These are phyloP conservation scores for Lineus longissimus DNA, from an alignment of 1,140 invertebrate genomes.

Conservation along the genomic window DNA sequence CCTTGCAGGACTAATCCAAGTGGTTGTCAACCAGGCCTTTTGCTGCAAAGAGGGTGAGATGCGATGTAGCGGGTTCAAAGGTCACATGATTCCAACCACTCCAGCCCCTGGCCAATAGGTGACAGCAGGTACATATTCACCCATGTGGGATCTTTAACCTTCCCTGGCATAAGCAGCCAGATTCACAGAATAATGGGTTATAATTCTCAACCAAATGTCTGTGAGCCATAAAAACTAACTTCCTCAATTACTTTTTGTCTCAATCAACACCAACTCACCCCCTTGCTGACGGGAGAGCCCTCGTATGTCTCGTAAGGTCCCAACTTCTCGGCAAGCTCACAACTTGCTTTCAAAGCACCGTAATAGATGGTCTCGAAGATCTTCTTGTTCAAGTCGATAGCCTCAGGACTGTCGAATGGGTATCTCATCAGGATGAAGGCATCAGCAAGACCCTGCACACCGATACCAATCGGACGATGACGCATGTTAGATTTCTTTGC, in stretches of 20 bases:
- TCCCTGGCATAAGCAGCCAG: too few relatives aligned
- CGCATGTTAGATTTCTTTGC: slow-evolving; percentile 78
- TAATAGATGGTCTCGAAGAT: slow-evolving; percentile 99
- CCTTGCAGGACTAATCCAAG: too few relatives aligned
- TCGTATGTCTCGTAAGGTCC: slow-evolving; percentile 89
- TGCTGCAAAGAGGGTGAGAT: too few relatives aligned
- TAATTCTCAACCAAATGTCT: too few relatives aligned
- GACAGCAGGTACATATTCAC: neutral
- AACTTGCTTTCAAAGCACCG: slow-evolving; percentile 93
- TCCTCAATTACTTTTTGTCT: too few relatives aligned
- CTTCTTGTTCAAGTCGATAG: slow-evolving; percentile 83
- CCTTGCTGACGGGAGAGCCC: slow-evolving; percentile 89
- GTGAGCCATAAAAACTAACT: too few relatives aligned
- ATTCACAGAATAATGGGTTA: too few relatives aligned
- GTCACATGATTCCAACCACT: too few relatives aligned
- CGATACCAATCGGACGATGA: slow-evolving; percentile 94
- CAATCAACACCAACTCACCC: slow-evolving; percentile 62
- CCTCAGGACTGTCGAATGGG: slow-evolving; percentile 79
- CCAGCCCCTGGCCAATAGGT: too few relatives aligned
- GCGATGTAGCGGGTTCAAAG: too few relatives aligned
- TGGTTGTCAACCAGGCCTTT: too few relatives aligned
- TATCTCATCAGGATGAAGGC: slow-evolving; percentile 88
- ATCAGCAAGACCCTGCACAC: slow-evolving; percentile 95
- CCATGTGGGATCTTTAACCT: neutral
- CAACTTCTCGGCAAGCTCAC: slow-evolving; percentile 82